A percentile compares a stretch with the other conserved stretches of the same genome.
These are phyloP conservation scores for Bugulina stolonifera DNA, from an alignment of 2,888 invertebrate species.

Conservation along the genomic window DNA sequence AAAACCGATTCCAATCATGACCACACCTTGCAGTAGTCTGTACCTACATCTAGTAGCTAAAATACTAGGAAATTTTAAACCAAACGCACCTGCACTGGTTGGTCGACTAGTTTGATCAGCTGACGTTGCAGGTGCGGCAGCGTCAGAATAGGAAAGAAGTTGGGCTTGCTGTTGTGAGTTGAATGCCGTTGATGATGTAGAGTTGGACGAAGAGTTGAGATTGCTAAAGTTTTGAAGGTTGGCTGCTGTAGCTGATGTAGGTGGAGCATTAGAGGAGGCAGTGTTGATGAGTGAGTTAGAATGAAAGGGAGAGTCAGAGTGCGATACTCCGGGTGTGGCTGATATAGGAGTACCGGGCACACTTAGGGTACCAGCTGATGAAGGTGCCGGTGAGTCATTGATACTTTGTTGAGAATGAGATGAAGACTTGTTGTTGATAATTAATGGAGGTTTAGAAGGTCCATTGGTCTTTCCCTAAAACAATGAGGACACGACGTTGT, in stretches of 20 bases:
- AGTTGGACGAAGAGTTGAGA: background rate
- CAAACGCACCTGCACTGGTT: constrained; percentile 27
- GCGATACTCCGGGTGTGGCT: background rate
- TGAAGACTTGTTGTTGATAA: constrained; percentile 6
- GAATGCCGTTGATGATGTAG: background rate
- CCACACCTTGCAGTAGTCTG: no score
- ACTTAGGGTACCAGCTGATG: background rate
- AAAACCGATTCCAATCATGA: no score
- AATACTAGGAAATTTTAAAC: no score
- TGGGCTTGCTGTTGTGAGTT: background rate
- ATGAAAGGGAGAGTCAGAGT: constrained; percentile 5
- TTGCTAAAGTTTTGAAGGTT: constrained; percentile 4
- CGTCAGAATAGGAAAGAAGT: constrained; percentile 16
- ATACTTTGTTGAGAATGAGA: background rate
- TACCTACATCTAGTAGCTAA: no score
- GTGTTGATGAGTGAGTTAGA: background rate
- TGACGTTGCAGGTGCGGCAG: constrained; percentile 28
- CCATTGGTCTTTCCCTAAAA: constrained; percentile 8
- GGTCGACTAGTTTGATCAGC: constrained; percentile 27
- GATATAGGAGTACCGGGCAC: background rate
- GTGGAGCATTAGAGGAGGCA: background rate
- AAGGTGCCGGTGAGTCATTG: background rate
- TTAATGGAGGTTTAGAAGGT: constrained; percentile 8
- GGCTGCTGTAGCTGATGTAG: background rate
- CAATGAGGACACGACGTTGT: no score